Conservation (phyloP, 2,888 invertebrate genomes). For the Drosophila barbarae region DNA sequence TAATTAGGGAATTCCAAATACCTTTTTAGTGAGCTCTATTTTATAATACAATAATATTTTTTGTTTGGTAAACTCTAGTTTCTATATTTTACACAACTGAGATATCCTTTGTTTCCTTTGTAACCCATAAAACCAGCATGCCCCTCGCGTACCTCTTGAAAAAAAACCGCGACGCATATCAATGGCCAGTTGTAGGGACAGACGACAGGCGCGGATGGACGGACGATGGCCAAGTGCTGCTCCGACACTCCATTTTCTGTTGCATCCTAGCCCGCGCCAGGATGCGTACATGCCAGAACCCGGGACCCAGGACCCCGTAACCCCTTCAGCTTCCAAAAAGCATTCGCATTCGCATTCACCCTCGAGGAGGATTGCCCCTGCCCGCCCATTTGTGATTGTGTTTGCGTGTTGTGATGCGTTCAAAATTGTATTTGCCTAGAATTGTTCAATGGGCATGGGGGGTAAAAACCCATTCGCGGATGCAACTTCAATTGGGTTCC, state of each 20-base stretch:
- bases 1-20: too few relatives aligned
- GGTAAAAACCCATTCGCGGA: conserved; percentile 27
- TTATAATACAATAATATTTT: too few relatives aligned
- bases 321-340: not conserved
- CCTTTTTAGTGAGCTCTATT: too few relatives aligned
- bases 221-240: conserved; percentile 57
- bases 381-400: conserved; percentile 62
- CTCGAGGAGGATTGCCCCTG: not conserved
- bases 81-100: not conserved
- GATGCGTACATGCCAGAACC: conserved; percentile 2
- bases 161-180: conserved; percentile 29
- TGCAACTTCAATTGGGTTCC: conserved; percentile 61
- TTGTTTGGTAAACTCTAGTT: too few relatives aligned
- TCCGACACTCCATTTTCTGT: conserved; percentile 68
- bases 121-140: not conserved
- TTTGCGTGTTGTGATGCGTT: conserved; percentile 75
- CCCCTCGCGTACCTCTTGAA: not conserved
- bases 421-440: conserved; percentile 72
- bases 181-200: conserved; percentile 25
- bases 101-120: too few relatives aligned
- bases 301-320: conserved; percentile 1
- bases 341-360: not conserved
- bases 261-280: conserved; percentile 20
- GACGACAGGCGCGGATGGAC: conserved; percentile 8
- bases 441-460: conserved; percentile 47